Evolutionary conservation across 2,797 vertebrate species (phyloP).

Genomic region (Muscicapa comitata): DNA sequence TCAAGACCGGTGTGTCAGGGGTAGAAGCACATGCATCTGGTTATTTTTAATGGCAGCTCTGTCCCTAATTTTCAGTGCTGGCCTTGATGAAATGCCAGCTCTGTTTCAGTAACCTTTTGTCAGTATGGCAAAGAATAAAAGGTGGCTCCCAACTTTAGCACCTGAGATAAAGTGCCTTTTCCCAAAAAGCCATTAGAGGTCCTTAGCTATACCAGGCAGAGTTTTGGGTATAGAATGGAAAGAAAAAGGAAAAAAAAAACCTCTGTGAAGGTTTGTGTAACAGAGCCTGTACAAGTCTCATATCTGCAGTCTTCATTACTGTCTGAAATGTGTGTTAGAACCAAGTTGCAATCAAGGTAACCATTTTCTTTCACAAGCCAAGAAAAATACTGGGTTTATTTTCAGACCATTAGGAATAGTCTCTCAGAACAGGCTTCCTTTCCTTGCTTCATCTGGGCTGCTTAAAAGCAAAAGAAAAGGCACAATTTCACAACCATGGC

Average conservation of each 20-base stretch:
- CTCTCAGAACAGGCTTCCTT: slow-evolving; percentile 2
- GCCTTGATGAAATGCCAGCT: slow-evolving; percentile 40
- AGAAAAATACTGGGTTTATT: slow-evolving; percentile 59
- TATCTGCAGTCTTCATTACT: slow-evolving; percentile 53
- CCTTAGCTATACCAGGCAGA: neutral
- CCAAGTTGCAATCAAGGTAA: slow-evolving; percentile 52
- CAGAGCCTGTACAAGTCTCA: neutral
- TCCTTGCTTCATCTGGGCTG: slow-evolving; percentile 11
- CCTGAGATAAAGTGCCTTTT: neutral
- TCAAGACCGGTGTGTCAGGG: slow-evolving; percentile 54
- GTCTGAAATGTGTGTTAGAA: slow-evolving; percentile 36
- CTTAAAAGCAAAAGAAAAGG: neutral
- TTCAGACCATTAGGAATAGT: slow-evolving; percentile 55
- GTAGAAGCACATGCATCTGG: slow-evolving; percentile 46
- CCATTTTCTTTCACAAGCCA: slow-evolving; percentile 40
- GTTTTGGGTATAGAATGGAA: neutral
- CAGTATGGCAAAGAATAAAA: slow-evolving; percentile 24
- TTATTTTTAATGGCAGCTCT: slow-evolving; percentile 62
- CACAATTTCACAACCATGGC: neutral
- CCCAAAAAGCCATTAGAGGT: neutral
- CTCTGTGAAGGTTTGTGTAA: neutral
- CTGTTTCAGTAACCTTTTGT: slow-evolving; percentile 44
- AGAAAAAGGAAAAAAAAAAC: neutral
- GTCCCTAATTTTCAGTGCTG: slow-evolving; percentile 50
- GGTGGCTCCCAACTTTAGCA: neutral